phyloP scores from a whole-genome alignment of 1,140 invertebrate genomes.

The Parapsyche elsis region DNA sequence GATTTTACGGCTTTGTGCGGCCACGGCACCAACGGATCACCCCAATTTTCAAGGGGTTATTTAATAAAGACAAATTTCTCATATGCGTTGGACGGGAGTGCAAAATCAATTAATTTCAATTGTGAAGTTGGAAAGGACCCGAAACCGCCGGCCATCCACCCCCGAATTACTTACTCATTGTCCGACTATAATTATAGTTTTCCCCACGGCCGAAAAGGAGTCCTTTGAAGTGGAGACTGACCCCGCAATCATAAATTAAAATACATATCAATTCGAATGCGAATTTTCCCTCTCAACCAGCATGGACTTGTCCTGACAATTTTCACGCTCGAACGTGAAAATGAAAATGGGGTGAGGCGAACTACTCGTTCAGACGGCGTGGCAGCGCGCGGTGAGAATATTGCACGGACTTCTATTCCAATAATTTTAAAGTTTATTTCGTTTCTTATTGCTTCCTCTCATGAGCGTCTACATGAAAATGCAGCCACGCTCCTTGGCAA shows the following conservation, averaged over 20 bases:
- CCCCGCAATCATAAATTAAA: slow-evolving; percentile 55
- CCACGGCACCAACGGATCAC: neutral
- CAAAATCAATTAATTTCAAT: slow-evolving; percentile 57
- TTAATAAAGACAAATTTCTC: slow-evolving; percentile 47
- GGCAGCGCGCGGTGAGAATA: neutral
- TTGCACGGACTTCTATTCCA: neutral
- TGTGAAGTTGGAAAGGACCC: slow-evolving; percentile 49
- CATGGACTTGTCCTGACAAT: slow-evolving; percentile 31
- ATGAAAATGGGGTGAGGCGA: slow-evolving; percentile 5
- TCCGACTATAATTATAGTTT: slow-evolving; percentile 56
- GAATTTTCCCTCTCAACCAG: slow-evolving; percentile 40
- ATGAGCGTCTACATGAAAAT: neutral
- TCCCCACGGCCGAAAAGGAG: slow-evolving; percentile 33
- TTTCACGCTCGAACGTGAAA: slow-evolving; percentile 47
- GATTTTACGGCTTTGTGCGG: slow-evolving; percentile 2
- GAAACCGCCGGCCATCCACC: slow-evolving; percentile 11
- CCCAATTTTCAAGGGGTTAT: slow-evolving; percentile 34
- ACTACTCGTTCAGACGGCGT: neutral
- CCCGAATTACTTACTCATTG: slow-evolving; percentile 55
- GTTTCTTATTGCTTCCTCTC: slow-evolving; percentile 5
- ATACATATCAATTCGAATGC: slow-evolving; percentile 53
- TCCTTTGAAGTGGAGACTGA: slow-evolving; percentile 52
- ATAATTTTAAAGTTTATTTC: slow-evolving; percentile 34
- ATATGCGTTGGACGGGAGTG: slow-evolving; percentile 12
- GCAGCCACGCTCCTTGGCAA: neutral